Conservation (phyloP, 2,888 invertebrate genomes). For the Brenthis hecate region DNA sequence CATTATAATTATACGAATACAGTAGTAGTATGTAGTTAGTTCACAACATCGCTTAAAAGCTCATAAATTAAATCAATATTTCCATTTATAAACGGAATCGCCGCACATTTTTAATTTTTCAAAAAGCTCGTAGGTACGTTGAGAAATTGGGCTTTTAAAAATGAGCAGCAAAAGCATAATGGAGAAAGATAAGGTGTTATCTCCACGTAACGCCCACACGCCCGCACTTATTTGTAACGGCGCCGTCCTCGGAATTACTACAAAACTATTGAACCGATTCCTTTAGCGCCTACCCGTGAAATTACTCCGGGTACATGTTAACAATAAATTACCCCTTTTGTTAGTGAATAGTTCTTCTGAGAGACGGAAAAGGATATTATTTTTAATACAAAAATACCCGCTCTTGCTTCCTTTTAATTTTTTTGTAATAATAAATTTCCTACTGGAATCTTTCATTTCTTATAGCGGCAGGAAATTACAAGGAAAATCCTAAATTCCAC, state of each 20-base stretch:
- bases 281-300: slow-evolving; percentile 27
- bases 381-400: background rate
- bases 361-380: slow-evolving; percentile 2
- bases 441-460: no score
- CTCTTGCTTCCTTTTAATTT: background rate
- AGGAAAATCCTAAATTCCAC: no score
- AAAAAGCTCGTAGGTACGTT: background rate
- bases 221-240: slow-evolving; percentile 28
- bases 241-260: slow-evolving; percentile 15
- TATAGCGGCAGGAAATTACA: no score
- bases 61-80: no score
- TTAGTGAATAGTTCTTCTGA: slow-evolving; percentile 7
- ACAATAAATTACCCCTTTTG: slow-evolving; percentile 22
- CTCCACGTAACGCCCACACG: slow-evolving; percentile 16
- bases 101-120: no score
- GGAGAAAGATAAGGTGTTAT: slow-evolving; percentile 23
- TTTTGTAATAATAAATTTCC: no score
- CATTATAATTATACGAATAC: no score
- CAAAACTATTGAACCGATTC: slow-evolving; percentile 25
- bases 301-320: slow-evolving; percentile 25
- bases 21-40: no score
- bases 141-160: background rate
- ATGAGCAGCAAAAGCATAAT: background rate
- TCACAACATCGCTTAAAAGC: no score
- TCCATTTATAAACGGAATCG: no score